A percentile compares a stretch with the other conserved stretches of the same genome.
Evolutionary conservation across 1,140 invertebrate genomes (phyloP).

Genomic region (Lucilia sericata): DNA sequence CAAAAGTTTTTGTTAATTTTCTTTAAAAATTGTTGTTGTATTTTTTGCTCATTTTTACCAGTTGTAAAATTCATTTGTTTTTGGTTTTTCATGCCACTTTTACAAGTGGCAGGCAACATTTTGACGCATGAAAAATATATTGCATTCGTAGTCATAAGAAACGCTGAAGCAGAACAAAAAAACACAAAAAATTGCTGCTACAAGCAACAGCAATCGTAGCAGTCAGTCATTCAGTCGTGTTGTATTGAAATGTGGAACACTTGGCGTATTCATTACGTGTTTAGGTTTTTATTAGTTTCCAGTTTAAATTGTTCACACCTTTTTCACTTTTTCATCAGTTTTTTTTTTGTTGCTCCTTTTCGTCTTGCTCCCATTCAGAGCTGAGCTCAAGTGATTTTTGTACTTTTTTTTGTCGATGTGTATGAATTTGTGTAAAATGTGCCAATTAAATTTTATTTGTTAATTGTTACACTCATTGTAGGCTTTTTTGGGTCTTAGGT

Average conservation of each 20-base stretch:
- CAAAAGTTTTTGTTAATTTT: conserved; percentile 11
- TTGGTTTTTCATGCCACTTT: not conserved
- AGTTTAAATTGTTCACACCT: conserved; percentile 23
- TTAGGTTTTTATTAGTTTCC: conserved; percentile 16
- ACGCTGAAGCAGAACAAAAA: not conserved
- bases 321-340: not conserved
- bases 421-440: conserved; percentile 14
- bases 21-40: not conserved
- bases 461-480: not conserved
- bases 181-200: not conserved
- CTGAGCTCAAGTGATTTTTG: not conserved
- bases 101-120: not conserved
- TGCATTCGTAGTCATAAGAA: not conserved
- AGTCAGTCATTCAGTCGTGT: not conserved
- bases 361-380: not conserved
- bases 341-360: conserved; percentile 24
- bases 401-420: not conserved
- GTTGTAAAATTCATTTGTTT: conserved; percentile 22
- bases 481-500: not conserved
- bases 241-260: conserved; percentile 40
- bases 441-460: conserved; percentile 30
- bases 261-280: conserved; percentile 35
- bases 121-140: conserved; percentile 17
- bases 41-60: not conserved
- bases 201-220: not conserved